Evolutionary conservation across 2,888 invertebrate species (phyloP).

Genomic region (Mechanitis messenoides): DNA sequence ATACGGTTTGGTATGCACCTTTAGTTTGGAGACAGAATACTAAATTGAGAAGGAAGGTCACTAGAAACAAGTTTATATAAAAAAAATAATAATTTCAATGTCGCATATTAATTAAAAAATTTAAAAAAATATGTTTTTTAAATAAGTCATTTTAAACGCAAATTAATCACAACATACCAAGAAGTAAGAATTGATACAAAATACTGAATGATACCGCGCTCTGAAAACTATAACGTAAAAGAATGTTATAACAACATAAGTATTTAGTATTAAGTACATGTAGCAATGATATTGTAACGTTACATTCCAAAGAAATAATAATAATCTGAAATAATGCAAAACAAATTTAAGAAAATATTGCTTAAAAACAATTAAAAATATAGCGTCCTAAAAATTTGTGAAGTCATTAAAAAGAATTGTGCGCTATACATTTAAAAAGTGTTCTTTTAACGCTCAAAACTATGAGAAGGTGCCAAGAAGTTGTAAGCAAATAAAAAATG

Average conservation of each 20-base stretch:
- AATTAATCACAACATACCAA: too few relatives aligned
- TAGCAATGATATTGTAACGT: too few relatives aligned
- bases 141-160: too few relatives aligned
- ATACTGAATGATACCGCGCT: too few relatives aligned
- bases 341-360: not conserved
- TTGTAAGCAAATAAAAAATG: slow-evolving; percentile 28
- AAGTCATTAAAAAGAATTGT: not conserved
- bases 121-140: too few relatives aligned
- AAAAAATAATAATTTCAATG: not conserved
- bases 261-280: too few relatives aligned
- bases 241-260: too few relatives aligned
- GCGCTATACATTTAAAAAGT: not conserved
- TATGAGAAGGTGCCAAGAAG: slow-evolving; percentile 20
- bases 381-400: not conserved
- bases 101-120: too few relatives aligned
- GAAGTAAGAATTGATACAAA: too few relatives aligned
- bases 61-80: slow-evolving; percentile 3
- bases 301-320: too few relatives aligned
- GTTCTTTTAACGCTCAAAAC: slow-evolving; percentile 8
- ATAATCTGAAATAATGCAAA: too few relatives aligned
- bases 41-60: slow-evolving; percentile 17
- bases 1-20: slow-evolving; percentile 12
- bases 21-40: slow-evolving; percentile 12
- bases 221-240: too few relatives aligned
- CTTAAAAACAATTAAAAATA: not conserved